Percentiles rank a stretch among this genome's conserved stretches.
Conservation (phyloP, 2,888 invertebrate genomes). For the Monoplex corrugatus region DNA sequence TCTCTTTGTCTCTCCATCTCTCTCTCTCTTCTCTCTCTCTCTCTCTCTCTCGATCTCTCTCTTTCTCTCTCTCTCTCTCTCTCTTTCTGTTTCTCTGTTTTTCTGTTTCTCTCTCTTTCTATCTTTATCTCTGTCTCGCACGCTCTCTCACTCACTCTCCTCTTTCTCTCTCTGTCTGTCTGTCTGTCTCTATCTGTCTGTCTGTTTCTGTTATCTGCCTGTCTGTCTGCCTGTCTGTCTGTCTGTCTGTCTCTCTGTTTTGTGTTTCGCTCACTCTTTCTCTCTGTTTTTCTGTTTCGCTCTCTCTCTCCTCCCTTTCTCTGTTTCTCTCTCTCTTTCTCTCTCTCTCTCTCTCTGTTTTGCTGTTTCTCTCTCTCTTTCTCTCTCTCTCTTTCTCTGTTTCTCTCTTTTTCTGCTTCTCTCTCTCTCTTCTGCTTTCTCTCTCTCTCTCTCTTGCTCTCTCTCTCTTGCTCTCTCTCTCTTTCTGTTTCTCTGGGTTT, state of each 20-base stretch:
- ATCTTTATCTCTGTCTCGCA: not conserved
- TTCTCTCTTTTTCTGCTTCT: not conserved
- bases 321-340: not conserved
- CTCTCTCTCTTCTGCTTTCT: not conserved
- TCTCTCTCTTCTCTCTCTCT: not conserved
- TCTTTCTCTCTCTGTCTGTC: not conserved
- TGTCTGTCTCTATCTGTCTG: not conserved
- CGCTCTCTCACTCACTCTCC: not conserved
- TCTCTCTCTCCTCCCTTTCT: not conserved
- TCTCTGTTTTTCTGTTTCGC: not conserved
- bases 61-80: not conserved
- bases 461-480: too few relatives aligned
- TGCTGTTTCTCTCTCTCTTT: not conserved
- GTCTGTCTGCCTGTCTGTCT: not conserved
- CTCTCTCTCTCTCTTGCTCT: not conserved
- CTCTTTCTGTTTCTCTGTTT: not conserved
- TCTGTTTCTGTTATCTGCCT: not conserved
- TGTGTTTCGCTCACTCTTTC: not conserved
- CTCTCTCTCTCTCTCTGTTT: not conserved
- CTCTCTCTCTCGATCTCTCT: not conserved
- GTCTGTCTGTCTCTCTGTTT: not conserved
- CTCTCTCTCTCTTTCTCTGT: not conserved
- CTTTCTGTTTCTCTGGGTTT: not conserved
- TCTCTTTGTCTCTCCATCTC: not conserved
- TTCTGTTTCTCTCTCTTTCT: constrained; percentile 2